These are phyloP conservation scores for Strigops habroptila DNA, from an alignment of 2,113 vertebrate species.

Conservation along the genomic window DNA sequence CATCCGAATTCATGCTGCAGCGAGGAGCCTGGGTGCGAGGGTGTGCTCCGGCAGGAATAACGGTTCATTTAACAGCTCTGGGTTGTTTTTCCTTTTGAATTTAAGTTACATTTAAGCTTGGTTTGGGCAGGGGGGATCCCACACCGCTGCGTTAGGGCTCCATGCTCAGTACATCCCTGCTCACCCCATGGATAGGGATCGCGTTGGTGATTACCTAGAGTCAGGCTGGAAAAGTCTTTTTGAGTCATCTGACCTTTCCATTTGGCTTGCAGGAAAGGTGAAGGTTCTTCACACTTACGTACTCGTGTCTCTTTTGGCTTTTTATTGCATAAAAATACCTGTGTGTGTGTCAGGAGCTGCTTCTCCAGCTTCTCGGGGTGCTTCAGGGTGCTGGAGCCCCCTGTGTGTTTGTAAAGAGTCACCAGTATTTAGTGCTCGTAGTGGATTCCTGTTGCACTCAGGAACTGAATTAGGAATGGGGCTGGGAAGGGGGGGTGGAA, in stretches of 20 bases:
- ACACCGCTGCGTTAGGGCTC: accelerated
- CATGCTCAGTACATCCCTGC: accelerated
- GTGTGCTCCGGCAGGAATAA: not conserved
- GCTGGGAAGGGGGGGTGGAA: not conserved
- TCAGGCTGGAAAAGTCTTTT: not conserved
- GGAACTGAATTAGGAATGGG: not conserved
- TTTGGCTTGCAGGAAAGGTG: constrained; percentile 50
- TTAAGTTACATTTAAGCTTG: not conserved
- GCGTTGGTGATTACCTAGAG: not conserved
- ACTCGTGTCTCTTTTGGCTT: not conserved
- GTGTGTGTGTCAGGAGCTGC: not conserved
- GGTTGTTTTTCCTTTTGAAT: not conserved
- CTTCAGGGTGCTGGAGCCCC: not conserved
- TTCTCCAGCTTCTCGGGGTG: not conserved
- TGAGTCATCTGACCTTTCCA: constrained; percentile 52
- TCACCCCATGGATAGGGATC: accelerated
- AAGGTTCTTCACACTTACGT: constrained; percentile 47
- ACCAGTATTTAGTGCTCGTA: not conserved
- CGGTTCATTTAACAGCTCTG: constrained; percentile 14
- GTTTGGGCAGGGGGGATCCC: not conserved
- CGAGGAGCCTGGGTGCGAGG: not conserved
- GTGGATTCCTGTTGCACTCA: not conserved
- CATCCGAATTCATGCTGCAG: not conserved
- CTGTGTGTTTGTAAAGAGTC: not conserved
- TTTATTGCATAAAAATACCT: constrained; percentile 32